phyloP scores from a whole-genome alignment of 1,140 invertebrate genomes.

The Eulimnadia texana region DNA sequence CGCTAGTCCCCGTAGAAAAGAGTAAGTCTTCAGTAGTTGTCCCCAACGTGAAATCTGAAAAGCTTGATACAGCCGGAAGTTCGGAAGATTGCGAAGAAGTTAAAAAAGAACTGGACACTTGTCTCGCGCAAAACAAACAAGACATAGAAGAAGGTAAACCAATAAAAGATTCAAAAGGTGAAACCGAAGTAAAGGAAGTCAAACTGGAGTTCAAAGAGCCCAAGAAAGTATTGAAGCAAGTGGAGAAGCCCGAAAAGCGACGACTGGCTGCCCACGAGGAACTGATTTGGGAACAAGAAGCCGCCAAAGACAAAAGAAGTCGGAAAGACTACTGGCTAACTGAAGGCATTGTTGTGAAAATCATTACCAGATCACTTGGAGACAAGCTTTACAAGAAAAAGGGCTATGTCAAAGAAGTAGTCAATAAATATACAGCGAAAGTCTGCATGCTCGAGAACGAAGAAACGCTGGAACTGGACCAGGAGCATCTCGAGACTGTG shows the following conservation, averaged over 20 bases:
- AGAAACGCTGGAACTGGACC: slow-evolving; percentile 58
- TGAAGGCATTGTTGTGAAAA: slow-evolving; percentile 70
- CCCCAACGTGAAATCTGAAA: too few species aligned
- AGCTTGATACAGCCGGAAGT: too few species aligned
- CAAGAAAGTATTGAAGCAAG: slow-evolving; percentile 17
- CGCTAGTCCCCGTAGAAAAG: slow-evolving; percentile 31
- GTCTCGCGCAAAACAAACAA: too few species aligned
- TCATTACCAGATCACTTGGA: slow-evolving; percentile 74
- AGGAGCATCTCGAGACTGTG: slow-evolving; percentile 88
- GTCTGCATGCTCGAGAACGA: slow-evolving; percentile 59
- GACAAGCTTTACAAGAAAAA: slow-evolving; percentile 83
- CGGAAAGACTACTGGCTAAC: slow-evolving; percentile 41
- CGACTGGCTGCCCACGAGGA: slow-evolving; percentile 61
- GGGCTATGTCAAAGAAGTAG: slow-evolving; percentile 56
- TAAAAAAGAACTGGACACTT: too few species aligned
- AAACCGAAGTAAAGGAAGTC: too few species aligned
- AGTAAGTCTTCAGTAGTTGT: too few species aligned
- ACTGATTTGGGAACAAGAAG: slow-evolving; percentile 63
- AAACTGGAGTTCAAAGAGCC: slow-evolving; percentile 12
- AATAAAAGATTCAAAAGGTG: too few species aligned
- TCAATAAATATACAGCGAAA: slow-evolving; percentile 63
- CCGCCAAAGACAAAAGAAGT: slow-evolving; percentile 46
- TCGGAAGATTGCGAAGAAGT: too few species aligned
- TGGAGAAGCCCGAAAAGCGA: slow-evolving; percentile 28
- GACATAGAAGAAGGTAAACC: too few species aligned